Evolutionary conservation across 1,140 invertebrate genomes (phyloP).

Genomic region (Calliphora vicina): DNA sequence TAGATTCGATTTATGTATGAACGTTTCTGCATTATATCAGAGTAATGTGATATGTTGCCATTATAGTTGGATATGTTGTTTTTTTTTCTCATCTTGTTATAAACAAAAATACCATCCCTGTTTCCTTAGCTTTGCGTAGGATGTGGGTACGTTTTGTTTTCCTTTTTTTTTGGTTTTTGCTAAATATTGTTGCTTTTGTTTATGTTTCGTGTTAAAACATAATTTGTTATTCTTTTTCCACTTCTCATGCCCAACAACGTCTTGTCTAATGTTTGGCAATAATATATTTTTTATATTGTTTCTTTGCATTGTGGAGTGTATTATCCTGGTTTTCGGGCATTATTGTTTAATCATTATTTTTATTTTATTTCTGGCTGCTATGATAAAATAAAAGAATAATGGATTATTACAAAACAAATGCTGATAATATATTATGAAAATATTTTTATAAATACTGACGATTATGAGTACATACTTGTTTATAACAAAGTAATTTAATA

Average conservation of each 20-base stretch:
- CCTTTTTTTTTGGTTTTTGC: background rate
- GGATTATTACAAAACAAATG: background rate
- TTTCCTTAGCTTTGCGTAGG: conserved; percentile 16
- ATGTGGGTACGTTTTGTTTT: background rate
- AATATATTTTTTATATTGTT: background rate
- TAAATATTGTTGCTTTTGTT: conserved; percentile 6
- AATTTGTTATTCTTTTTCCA: conserved; percentile 23
- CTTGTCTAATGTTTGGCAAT: background rate
- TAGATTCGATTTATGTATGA: too few species aligned
- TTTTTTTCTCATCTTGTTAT: background rate
- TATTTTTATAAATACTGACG: background rate
- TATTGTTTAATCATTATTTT: conserved; percentile 3
- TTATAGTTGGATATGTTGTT: background rate
- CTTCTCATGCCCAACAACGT: background rate
- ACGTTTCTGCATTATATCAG: background rate
- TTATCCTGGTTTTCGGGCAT: background rate
- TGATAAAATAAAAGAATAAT: background rate
- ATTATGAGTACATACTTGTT: background rate
- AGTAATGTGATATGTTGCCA: conserved; percentile 28
- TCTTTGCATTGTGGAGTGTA: background rate
- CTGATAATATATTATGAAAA: background rate
- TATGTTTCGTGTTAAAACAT: conserved; percentile 29
- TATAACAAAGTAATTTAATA: background rate
- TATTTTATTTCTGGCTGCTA: background rate
- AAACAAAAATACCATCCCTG: background rate